Conservation (phyloP, 1,140 invertebrate species). For the Prorops nasuta region DNA sequence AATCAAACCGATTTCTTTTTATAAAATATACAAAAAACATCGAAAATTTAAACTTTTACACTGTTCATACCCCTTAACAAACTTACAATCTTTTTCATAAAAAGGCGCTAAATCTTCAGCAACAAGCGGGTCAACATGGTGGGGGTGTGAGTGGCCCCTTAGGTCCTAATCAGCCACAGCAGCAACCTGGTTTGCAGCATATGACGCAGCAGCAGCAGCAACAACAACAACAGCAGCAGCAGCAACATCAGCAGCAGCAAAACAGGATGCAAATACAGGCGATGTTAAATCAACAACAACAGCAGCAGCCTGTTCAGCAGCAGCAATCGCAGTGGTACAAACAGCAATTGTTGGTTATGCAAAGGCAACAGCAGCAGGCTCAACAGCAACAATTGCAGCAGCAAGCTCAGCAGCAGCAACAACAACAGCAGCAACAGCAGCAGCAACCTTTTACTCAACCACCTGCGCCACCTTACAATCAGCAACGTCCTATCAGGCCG, state of each 20-base stretch:
- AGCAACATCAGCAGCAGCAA: slow-evolving; percentile 49
- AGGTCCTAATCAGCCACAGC: slow-evolving; percentile 55
- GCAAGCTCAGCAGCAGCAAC: slow-evolving; percentile 47
- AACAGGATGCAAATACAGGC: slow-evolving; percentile 52
- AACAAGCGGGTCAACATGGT: slow-evolving; percentile 46
- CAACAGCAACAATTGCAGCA: slow-evolving; percentile 53
- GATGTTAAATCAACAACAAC: slow-evolving; percentile 45
- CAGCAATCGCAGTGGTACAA: slow-evolving; percentile 60
- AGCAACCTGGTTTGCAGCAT: slow-evolving; percentile 54
- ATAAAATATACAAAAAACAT: too few species aligned
- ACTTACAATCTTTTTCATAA: slow-evolving; percentile 24
- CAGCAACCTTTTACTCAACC: slow-evolving; percentile 52
- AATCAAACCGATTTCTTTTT: too few species aligned
- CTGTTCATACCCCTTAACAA: too few species aligned
- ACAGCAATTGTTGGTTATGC: slow-evolving; percentile 59
- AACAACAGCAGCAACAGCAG: slow-evolving; percentile 46
- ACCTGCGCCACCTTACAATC: slow-evolving; percentile 51
- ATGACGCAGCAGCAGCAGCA: slow-evolving; percentile 58
- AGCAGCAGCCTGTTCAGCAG: slow-evolving; percentile 55
- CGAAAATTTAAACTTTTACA: too few species aligned
- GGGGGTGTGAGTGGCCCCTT: slow-evolving; percentile 39
- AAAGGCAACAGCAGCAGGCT: slow-evolving; percentile 57
- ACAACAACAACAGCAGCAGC: slow-evolving; percentile 53
- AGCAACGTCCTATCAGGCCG: slow-evolving; percentile 49
- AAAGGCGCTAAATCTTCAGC: slow-evolving; percentile 41